phyloP scores from a whole-genome alignment of 2,113 vertebrate genomes.

The Potamarius usumacintae region DNA sequence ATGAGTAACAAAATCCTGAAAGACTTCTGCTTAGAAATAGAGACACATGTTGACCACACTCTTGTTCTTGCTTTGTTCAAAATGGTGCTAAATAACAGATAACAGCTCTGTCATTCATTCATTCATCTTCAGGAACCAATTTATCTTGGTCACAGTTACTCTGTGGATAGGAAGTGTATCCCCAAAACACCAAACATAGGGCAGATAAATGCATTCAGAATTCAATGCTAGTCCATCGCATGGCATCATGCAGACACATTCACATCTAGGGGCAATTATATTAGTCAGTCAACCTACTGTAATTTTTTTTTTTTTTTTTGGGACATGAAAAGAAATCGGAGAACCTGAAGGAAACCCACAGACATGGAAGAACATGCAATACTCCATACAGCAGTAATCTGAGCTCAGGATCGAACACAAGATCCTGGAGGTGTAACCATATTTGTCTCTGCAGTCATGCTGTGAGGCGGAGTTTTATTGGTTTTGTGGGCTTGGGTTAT shows the following conservation, averaged over 20 bases:
- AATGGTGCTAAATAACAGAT: neutral
- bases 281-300: neutral
- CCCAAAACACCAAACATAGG: neutral
- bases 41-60: neutral
- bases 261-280: neutral
- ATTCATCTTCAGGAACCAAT: neutral
- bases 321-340: neutral
- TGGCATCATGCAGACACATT: neutral
- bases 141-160: neutral
- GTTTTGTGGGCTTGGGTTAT: neutral
- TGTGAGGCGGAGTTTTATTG: constrained; percentile 7
- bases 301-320: neutral
- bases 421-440: neutral
- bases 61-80: neutral
- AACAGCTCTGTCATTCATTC: neutral
- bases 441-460: constrained; percentile 1
- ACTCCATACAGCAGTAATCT: neutral
- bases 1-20: neutral
- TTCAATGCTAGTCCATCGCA: neutral
- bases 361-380: neutral
- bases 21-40: neutral
- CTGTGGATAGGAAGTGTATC: neutral
- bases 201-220: neutral
- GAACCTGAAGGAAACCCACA: neutral
- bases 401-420: neutral